Percentiles rank a stretch among this genome's conserved stretches.
phyloP scores from a whole-genome alignment of 2,888 invertebrate genomes.

The Pyrochroa serraticornis region DNA sequence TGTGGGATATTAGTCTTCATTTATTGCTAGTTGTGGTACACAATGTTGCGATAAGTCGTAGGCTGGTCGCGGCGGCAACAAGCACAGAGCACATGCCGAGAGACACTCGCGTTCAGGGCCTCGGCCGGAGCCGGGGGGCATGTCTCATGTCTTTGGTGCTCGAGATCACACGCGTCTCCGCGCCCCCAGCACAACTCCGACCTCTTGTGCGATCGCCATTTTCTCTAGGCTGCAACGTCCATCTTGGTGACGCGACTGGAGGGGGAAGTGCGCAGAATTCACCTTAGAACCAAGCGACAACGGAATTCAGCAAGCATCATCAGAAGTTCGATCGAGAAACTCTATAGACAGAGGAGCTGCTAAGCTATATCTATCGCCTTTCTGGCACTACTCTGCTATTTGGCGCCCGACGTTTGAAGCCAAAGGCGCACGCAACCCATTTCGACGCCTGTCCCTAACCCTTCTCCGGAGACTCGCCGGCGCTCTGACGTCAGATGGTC shows the following conservation, averaged over 20 bases:
- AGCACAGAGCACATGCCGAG: slow-evolving; percentile 49
- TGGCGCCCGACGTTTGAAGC: slow-evolving; percentile 4
- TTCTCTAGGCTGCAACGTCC: slow-evolving; percentile 49
- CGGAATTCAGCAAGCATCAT: slow-evolving; percentile 6
- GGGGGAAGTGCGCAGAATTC: slow-evolving; percentile 37
- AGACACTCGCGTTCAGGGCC: slow-evolving; percentile 37
- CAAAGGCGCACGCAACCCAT: slow-evolving; percentile 32
- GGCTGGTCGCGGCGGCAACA: slow-evolving; percentile 37
- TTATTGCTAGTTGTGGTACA: slow-evolving; percentile 55
- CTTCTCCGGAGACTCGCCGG: slow-evolving; percentile 62
- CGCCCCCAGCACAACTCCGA: slow-evolving; percentile 47
- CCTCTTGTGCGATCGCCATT: slow-evolving; percentile 50
- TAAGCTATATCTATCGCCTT: background rate
- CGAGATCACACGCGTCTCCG: slow-evolving; percentile 36
- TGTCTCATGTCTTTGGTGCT: slow-evolving; percentile 24
- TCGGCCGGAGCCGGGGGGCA: slow-evolving; percentile 31
- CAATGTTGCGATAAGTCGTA: slow-evolving; percentile 41
- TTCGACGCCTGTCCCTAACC: slow-evolving; percentile 60
- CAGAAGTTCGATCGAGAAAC: background rate
- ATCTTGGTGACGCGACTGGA: slow-evolving; percentile 44
- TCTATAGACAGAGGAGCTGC: too few species aligned
- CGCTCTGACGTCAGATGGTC: slow-evolving; percentile 54
- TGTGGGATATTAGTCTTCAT: slow-evolving; percentile 57
- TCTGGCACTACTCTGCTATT: background rate
- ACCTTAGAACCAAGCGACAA: slow-evolving; percentile 31